Percentiles rank a stretch among this genome's conserved stretches.
phyloP scores from a whole-genome alignment of 2,797 vertebrate genomes.

The Myotis pilosus region DNA sequence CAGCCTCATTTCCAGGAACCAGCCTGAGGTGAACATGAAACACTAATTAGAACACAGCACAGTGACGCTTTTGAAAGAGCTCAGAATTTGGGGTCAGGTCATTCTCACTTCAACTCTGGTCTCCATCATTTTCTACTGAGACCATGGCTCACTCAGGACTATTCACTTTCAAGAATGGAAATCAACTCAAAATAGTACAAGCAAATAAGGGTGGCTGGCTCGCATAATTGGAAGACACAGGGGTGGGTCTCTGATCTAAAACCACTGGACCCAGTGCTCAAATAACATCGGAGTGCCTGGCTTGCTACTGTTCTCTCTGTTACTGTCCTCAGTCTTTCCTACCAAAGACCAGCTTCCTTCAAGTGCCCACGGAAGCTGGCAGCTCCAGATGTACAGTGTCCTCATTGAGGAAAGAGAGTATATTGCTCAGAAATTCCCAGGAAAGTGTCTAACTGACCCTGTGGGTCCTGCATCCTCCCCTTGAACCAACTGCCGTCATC shows the following conservation, averaged over 20 bases:
- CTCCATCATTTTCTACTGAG: not conserved
- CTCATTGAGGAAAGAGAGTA: not conserved
- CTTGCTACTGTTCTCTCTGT: not conserved
- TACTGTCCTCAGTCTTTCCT: not conserved
- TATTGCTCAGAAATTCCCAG: not conserved
- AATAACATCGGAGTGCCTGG: not conserved
- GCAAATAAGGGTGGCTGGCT: not conserved
- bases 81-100: not conserved
- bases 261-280: not conserved
- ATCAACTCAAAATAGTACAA: not conserved
- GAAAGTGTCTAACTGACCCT: not conserved
- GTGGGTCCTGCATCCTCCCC: not conserved
- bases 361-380: not conserved
- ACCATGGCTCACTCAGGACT: not conserved
- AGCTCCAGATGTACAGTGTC: not conserved
- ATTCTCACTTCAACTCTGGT: not conserved
- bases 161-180: conserved; percentile 20
- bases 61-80: not conserved
- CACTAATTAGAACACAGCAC: not conserved
- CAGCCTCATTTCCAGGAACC: not conserved
- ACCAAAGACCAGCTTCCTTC: not conserved
- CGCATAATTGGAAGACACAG: not conserved
- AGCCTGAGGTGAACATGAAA: not conserved
- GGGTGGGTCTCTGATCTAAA: not conserved
- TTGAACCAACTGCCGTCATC: not conserved